A percentile compares a stretch with the other conserved stretches of the same genome.
These are phyloP conservation scores for Netelia fuscicornis DNA, from an alignment of 2,888 invertebrate species.

Conservation along the genomic window DNA sequence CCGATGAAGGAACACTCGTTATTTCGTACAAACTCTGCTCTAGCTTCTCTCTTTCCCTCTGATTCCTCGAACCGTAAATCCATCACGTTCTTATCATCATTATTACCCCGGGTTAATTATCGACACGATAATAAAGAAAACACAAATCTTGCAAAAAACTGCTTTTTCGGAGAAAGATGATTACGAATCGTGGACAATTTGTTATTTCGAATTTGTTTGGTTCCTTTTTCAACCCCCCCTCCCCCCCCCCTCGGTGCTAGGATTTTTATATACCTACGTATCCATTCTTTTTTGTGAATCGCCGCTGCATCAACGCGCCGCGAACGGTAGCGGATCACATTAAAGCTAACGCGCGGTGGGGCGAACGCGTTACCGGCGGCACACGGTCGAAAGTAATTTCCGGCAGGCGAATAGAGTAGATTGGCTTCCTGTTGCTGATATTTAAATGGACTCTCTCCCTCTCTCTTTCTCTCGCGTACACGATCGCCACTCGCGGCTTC, in stretches of 20 bases:
- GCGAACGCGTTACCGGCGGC: slow-evolving; percentile 40
- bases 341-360: slow-evolving; percentile 51
- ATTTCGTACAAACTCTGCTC: no score
- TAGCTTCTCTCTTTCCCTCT: no score
- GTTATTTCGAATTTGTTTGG: not conserved
- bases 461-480: not conserved
- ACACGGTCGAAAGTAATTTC: slow-evolving; percentile 77
- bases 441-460: slow-evolving; percentile 72
- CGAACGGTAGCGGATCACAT: slow-evolving; percentile 48
- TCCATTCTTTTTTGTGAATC: slow-evolving; percentile 42
- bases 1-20: no score
- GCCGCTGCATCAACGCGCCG: slow-evolving; percentile 44
- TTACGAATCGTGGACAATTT: not conserved
- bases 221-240: not conserved
- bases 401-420: slow-evolving; percentile 75
- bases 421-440: slow-evolving; percentile 78
- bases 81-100: not conserved
- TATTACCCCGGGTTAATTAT: slow-evolving; percentile 4
- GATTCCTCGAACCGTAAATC: no score
- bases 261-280: slow-evolving; percentile 21
- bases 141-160: no score
- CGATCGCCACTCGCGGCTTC: not conserved
- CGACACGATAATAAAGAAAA: not conserved
- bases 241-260: not conserved
- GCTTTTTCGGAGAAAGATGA: not conserved